Conservation (phyloP, 2,888 invertebrate species). For the Brachycybe producta region DNA sequence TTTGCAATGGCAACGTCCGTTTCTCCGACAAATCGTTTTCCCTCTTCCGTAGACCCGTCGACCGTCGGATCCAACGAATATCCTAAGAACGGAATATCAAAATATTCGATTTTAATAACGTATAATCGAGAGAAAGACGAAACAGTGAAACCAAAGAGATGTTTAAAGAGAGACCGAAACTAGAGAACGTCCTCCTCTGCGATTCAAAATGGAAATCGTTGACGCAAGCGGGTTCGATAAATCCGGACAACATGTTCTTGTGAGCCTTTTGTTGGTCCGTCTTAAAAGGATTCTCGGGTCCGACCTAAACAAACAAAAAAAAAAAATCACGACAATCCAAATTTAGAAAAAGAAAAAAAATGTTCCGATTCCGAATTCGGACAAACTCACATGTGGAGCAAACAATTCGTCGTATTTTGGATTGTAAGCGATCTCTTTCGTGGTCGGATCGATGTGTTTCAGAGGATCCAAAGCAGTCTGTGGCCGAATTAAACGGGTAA, state of each 20-base stretch:
- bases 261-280: slow-evolving; percentile 75
- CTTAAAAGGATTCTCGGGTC: slow-evolving; percentile 85
- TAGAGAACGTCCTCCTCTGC: slow-evolving; percentile 83
- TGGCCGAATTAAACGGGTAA: slow-evolving; percentile 12
- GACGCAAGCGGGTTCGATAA: slow-evolving; percentile 85
- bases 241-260: slow-evolving; percentile 86
- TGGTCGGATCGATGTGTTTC: slow-evolving; percentile 59
- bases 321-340: slow-evolving; percentile 2
- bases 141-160: background rate
- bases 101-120: background rate
- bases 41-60: slow-evolving; percentile 37
- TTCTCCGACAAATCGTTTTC: slow-evolving; percentile 45
- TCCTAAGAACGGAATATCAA: slow-evolving; percentile 35
- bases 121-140: too few relatives aligned
- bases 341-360: background rate
- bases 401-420: slow-evolving; percentile 89
- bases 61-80: slow-evolving; percentile 90
- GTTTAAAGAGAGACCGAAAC: slow-evolving; percentile 56
- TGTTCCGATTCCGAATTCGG: background rate
- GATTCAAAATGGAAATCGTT: slow-evolving; percentile 96
- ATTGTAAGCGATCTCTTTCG: slow-evolving; percentile 75
- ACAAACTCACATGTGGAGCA: slow-evolving; percentile 52
- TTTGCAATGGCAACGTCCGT: slow-evolving; percentile 55
- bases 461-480: slow-evolving; percentile 53
- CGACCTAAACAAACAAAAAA: slow-evolving; percentile 38